A percentile compares a stretch with the other conserved stretches of the same genome.
Conservation (phyloP, 2,113 vertebrate genomes). For the Chitala chitala region DNA sequence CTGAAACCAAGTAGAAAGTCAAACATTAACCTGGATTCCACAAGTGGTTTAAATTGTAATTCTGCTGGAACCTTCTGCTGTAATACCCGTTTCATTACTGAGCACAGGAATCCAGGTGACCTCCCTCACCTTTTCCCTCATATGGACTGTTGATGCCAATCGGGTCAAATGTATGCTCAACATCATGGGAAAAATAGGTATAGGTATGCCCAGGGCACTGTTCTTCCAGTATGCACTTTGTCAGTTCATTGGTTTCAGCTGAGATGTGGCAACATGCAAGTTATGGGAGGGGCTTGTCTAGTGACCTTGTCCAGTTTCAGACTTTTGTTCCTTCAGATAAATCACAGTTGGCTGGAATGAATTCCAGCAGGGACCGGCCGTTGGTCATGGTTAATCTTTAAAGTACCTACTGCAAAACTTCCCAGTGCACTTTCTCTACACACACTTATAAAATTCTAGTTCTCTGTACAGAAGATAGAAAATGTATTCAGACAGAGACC, state of each 20-base stretch:
- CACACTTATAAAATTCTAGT: not conserved
- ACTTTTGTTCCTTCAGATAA: not conserved
- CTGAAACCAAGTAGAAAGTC: not conserved
- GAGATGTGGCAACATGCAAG: not conserved
- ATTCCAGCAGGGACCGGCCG: not conserved
- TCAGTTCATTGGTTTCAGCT: not conserved
- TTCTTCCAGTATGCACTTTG: not conserved
- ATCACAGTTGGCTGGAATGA: not conserved
- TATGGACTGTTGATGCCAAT: not conserved
- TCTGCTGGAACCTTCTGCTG: not conserved
- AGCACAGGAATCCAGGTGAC: not conserved
- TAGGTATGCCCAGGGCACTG: not conserved
- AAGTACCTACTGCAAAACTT: not conserved
- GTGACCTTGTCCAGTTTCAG: not conserved
- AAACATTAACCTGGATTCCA: slow-evolving; percentile 6
- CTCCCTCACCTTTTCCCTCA: not conserved
- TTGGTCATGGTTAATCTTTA: not conserved
- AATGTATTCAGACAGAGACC: not conserved
- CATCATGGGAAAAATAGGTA: not conserved
- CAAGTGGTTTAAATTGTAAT: slow-evolving; percentile 12
- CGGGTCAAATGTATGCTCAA: not conserved
- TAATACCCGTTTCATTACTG: too few species aligned
- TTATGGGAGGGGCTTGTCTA: too few species aligned
- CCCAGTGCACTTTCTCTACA: not conserved
- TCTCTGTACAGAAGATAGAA: not conserved